A percentile compares a stretch with the other conserved stretches of the same genome.
Conservation (phyloP, 2,888 invertebrate species). For the Argynnis bischoffii region DNA sequence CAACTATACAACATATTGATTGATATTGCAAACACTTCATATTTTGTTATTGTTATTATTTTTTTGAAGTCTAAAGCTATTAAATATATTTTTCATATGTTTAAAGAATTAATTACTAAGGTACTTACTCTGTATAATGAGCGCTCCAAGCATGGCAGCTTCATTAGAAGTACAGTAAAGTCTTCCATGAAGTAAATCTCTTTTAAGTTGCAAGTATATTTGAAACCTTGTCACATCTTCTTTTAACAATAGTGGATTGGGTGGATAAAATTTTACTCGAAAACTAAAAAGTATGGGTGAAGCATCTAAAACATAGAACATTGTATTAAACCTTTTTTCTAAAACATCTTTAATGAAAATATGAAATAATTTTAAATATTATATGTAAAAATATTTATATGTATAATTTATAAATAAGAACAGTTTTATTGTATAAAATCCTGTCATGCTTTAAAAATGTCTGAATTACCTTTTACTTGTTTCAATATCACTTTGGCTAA, state of each 20-base stretch:
- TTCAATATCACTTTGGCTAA: slow-evolving; percentile 94
- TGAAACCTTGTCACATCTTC: slow-evolving; percentile 98
- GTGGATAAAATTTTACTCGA: slow-evolving; percentile 98
- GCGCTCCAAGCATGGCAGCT: slow-evolving; percentile 94
- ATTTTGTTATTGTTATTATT: too few relatives aligned
- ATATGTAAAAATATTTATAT: too few relatives aligned
- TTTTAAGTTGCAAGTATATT: slow-evolving; percentile 94
- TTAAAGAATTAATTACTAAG: not conserved
- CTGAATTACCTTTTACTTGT: slow-evolving; percentile 91
- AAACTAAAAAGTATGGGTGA: slow-evolving; percentile 96
- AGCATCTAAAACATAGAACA: slow-evolving; percentile 86
- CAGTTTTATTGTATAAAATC: too few relatives aligned
- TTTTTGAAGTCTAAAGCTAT: not conserved
- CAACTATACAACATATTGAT: too few relatives aligned
- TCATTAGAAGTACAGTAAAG: slow-evolving; percentile 95
- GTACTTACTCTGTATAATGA: slow-evolving; percentile 94
- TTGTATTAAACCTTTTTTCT: not conserved
- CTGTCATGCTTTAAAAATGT: slow-evolving; percentile 33
- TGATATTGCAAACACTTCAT: too few relatives aligned
- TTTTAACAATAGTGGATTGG: slow-evolving; percentile 94
- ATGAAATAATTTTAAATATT: not conserved
- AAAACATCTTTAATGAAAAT: not conserved
- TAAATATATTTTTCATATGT: slow-evolving; percentile 28
- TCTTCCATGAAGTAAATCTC: slow-evolving; percentile 97
- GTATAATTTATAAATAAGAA: too few relatives aligned